Evolutionary conservation across 2,888 invertebrate genomes (phyloP), one percentile per base, ranked within the genome.

Genomic region (Ptychoptera albimana): DNA sequence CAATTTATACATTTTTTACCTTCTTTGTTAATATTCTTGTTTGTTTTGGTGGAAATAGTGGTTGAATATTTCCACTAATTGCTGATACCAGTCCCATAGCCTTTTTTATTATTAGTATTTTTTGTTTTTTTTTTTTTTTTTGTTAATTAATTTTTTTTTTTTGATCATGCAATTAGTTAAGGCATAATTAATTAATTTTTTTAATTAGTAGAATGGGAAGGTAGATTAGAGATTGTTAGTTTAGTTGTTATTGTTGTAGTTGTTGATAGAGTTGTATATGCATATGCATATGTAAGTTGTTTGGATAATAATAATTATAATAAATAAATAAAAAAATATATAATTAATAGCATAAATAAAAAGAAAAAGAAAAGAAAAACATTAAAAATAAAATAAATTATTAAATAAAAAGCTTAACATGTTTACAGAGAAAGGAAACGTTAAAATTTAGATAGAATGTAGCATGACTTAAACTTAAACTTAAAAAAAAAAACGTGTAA

Each of bases 21-120:
- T 64, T 64, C 51, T 59, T 46, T 30, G 23, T 23, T 23, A 23
- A 23, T 23, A 61, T 54, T 57, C 60, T 63, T 55, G 63, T 57
- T 53, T 64, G 64, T 56, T 58, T 64, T 48, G 64, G 64, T 54
- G 64, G 64, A 54, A 64, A 64, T 52, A 64, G 55, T 53, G 64
- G 62, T 55, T 63, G 63, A 51, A 63, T 50, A 44, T 42, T 49
- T 41, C 48, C 45, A 50, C 49, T 47, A 45, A 46, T 35, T 43
- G 51, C 36, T 43, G 49, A 45, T 47, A 48, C 45, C 45, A 42
- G 48, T 40, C 44, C 45, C 47, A 47, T 50, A 50, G 43, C 47
- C 50, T 50, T 48, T 36, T 48, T 48, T 49, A 46, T 46, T 49
- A 49, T 47, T 49, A 47, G 44, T 46, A 44, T 49, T 42, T 15